Base-by-base conservation (phyloP, 2,113 vertebrate species). In the Psettodes erumei region DNA sequence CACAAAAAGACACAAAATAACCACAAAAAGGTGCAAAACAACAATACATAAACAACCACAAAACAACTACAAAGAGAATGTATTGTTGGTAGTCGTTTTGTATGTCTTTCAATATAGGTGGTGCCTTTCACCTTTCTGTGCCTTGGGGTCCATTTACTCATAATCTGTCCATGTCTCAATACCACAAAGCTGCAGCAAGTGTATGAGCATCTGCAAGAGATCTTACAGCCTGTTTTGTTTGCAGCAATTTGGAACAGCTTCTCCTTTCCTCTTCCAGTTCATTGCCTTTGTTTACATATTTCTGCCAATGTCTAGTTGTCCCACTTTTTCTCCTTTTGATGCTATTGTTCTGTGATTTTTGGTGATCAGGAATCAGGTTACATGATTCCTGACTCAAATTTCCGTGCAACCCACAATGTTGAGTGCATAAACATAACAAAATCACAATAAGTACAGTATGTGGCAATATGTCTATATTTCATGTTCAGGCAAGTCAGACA, bases 251-350 rank as follows among this genome's bases (percentile, higher is more conserved):
- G 45, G 28, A 53, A 35, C 53, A 51, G 35, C 30, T 15, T 53
- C 16, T 43, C 6, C 48, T 62, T 48, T 37, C 13, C 6, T 77
- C 23, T 67, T 76, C 54, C 35, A 43, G 27, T 68, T 69, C 18
- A 19, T n/a, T 10, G 19, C 23, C 21, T 45, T 65, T 59, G 35
- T n/a, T 30, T 75, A 23, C 0, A 0, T 58, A 23, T 58, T 15
- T 65, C 8, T 53, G 42, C 15, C 18, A 40, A 62, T 13, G 18
- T 64, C 25, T 59, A 0, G 4, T 63, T 35, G 0, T 8, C 8
- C n/a, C 27, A 16, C 5, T 35, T 53, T 72, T 2, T 63, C 18
- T 65, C 18, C 11, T 13, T 15, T 30, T 56, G 37, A 25, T 45
- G 53, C 27, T 18, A 2, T 53, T 70, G 23, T 40, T 75, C 5